Evolutionary conservation across 2,797 vertebrate genomes (phyloP).

Genomic region (Masticophis lateralis): DNA sequence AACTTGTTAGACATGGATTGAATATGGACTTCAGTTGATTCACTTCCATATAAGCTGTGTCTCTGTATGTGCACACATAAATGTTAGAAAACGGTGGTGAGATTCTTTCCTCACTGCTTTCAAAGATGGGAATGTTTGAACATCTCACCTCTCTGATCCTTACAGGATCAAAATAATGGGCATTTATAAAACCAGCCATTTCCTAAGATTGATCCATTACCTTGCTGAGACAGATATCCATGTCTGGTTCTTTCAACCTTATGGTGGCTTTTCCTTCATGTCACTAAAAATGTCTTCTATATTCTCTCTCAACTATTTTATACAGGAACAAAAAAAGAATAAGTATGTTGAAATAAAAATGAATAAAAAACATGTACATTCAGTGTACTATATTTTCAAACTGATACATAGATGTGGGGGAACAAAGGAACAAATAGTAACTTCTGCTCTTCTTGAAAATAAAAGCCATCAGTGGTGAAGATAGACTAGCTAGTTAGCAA

Average conservation of each 20-base stretch:
- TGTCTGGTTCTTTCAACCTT: constrained; percentile 86
- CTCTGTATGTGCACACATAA: neutral
- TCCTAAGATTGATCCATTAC: constrained; percentile 68
- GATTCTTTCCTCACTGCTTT: neutral
- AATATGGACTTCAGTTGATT: neutral
- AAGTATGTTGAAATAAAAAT: neutral
- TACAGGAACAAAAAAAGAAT: constrained; percentile 11
- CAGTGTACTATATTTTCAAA: neutral
- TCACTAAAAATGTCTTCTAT: constrained; percentile 88
- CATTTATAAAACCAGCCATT: neutral
- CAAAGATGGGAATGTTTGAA: neutral
- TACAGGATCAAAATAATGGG: neutral
- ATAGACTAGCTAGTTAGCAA: too few relatives aligned
- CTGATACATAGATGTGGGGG: too few relatives aligned
- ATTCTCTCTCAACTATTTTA: constrained; percentile 84
- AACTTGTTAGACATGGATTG: neutral
- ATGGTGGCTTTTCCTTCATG: constrained; percentile 93
- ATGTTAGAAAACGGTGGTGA: neutral
- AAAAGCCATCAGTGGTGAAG: too few relatives aligned
- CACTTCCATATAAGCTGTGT: neutral
- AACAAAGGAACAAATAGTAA: too few relatives aligned
- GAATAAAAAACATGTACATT: neutral
- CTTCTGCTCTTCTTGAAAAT: too few relatives aligned
- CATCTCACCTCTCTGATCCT: neutral
- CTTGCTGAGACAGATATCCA: constrained; percentile 91